phyloP scores from a whole-genome alignment of 2,113 vertebrate genomes.

The Gopherus flavomarginatus region DNA sequence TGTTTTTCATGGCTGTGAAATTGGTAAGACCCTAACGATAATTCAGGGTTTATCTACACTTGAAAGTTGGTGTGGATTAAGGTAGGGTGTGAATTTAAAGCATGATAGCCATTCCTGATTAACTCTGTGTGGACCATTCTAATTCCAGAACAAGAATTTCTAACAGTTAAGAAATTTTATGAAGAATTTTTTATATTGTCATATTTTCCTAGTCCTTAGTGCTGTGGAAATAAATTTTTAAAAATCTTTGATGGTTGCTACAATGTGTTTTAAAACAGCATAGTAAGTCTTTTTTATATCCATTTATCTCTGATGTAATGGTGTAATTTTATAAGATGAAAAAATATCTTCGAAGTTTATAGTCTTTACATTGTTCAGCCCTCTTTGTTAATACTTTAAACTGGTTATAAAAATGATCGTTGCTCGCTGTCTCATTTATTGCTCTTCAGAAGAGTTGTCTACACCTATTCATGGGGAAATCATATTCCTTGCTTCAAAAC shows the following conservation, averaged over 20 bases:
- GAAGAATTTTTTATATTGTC: background rate
- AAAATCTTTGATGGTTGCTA: background rate
- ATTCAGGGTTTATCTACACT: background rate
- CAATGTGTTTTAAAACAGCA: background rate
- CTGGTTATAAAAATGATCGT: background rate
- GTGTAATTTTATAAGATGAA: background rate
- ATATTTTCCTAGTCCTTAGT: background rate
- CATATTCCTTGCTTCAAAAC: background rate
- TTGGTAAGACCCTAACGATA: too few species aligned
- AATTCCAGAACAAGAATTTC: background rate
- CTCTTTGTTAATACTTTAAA: background rate
- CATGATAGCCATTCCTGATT: background rate
- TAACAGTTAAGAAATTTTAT: background rate
- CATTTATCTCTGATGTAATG: fast-evolving
- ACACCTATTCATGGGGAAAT: background rate
- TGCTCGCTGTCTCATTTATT: background rate
- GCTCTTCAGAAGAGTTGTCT: background rate
- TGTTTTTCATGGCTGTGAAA: too few species aligned
- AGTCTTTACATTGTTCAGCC: background rate
- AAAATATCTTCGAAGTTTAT: background rate
- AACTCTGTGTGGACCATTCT: background rate
- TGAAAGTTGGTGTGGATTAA: background rate
- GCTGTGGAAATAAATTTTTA: background rate
- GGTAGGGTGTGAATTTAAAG: background rate
- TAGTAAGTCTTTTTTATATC: background rate